phyloP scores from a whole-genome alignment of 2,888 invertebrate species.

The Magallana nippona region DNA sequence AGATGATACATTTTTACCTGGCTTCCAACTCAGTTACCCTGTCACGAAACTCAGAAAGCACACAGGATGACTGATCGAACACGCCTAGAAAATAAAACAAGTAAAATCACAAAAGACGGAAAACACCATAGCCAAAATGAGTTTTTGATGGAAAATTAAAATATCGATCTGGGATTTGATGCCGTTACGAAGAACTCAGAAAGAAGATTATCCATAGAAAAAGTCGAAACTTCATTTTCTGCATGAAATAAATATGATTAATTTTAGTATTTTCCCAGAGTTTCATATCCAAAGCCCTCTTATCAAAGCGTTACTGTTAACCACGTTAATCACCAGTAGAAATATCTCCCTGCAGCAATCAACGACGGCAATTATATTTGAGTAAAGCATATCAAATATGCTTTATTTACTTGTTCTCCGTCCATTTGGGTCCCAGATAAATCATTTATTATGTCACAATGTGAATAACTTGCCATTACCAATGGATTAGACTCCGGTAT shows the following conservation, averaged over 20 bases:
- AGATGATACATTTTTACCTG: too few species aligned
- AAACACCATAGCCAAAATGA: too few species aligned
- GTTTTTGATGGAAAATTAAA: too few species aligned
- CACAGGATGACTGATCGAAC: too few species aligned
- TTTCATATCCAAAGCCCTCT: not conserved
- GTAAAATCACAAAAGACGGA: too few species aligned
- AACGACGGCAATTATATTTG: too few species aligned
- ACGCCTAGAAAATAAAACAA: too few species aligned
- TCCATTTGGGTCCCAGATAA: not conserved
- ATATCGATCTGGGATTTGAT: too few species aligned
- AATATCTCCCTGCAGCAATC: not conserved
- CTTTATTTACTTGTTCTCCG: not conserved
- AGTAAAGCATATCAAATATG: not conserved
- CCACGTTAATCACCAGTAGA: not conserved
- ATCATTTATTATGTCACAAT: not conserved
- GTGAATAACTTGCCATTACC: not conserved
- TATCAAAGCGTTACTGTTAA: not conserved
- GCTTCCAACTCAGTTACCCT: too few species aligned
- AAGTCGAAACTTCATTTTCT: not conserved
- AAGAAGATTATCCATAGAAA: too few species aligned
- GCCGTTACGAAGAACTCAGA: too few species aligned
- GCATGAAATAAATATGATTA: slow-evolving; percentile 2
- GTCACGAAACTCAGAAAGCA: too few species aligned
- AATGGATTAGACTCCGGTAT: not conserved
- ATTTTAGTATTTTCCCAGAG: not conserved